Percentiles rank a stretch among this genome's conserved stretches.
phyloP scores from a whole-genome alignment of 2,797 vertebrate species.

The Crocodylus rhombifer region DNA sequence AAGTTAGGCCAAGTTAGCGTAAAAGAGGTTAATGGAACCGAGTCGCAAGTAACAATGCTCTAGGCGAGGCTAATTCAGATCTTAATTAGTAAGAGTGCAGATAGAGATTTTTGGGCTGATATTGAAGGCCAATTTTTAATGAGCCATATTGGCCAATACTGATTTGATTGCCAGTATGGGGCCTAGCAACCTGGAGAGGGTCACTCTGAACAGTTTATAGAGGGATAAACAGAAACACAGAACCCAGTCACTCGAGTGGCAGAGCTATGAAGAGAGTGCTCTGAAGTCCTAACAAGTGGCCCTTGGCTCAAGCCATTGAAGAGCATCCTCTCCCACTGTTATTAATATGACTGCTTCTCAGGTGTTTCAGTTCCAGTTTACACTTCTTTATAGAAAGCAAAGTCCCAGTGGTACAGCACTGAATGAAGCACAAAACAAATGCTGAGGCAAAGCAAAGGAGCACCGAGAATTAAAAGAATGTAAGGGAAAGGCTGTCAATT shows the following conservation, averaged over 20 bases:
- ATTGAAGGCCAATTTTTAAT: too few species aligned
- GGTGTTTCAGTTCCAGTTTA: neutral
- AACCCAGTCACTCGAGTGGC: neutral
- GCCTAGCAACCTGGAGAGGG: too few species aligned
- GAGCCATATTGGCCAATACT: too few species aligned
- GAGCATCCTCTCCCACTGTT: neutral
- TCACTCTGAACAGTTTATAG: neutral
- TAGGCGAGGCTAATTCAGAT: neutral
- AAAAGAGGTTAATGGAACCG: too few species aligned
- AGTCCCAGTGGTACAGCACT: neutral
- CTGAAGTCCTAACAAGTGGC: fast-evolving
- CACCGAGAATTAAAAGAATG: neutral
- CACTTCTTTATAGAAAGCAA: neutral
- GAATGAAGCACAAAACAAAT: neutral
- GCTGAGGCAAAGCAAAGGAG: neutral
- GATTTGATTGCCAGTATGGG: too few species aligned
- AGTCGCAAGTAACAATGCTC: too few species aligned
- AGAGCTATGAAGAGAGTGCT: neutral
- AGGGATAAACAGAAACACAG: neutral
- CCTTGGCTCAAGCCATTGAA: neutral
- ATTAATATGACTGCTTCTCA: neutral
- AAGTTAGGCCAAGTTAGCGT: too few species aligned
- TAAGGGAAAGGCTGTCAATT: neutral
- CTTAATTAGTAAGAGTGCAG: neutral
- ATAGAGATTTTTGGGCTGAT: too few species aligned